These are phyloP conservation scores for Struthio camelus DNA, from an alignment of 2,113 vertebrate genomes.

Conservation along the genomic window DNA sequence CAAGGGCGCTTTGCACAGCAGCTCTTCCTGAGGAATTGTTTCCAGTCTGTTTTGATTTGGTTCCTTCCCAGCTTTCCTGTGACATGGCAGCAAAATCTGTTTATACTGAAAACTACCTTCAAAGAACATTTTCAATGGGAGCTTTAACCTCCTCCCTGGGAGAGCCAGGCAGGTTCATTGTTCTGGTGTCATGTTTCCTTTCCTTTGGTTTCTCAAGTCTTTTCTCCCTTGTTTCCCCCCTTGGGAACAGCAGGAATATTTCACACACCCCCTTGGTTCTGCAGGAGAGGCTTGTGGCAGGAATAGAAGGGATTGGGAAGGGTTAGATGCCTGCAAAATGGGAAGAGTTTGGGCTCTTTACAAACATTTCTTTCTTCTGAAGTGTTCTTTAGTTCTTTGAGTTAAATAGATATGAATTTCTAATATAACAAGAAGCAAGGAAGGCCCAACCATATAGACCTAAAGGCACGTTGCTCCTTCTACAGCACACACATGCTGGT, in stretches of 20 bases:
- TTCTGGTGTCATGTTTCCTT: conserved; percentile 67
- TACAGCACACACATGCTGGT: not conserved
- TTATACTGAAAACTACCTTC: conserved; percentile 64
- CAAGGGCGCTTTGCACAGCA: conserved; percentile 33
- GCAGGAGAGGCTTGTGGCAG: not conserved
- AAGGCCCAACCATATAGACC: not conserved
- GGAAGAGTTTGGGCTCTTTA: not conserved
- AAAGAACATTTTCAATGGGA: conserved; percentile 64
- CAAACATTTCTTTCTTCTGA: not conserved
- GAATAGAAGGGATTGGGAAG: conserved; percentile 9
- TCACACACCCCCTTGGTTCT: conserved; percentile 13
- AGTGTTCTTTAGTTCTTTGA: not conserved
- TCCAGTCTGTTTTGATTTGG: conserved; percentile 61
- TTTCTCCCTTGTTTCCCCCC: conserved; percentile 63
- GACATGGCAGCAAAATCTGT: conserved; percentile 65
- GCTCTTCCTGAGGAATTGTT: conserved; percentile 68
- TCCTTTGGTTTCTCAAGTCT: conserved; percentile 69
- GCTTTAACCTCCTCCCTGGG: conserved; percentile 59
- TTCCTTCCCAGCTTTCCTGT: conserved; percentile 72
- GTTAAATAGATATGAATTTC: not conserved
- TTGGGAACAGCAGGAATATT: conserved; percentile 54
- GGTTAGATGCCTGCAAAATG: not conserved
- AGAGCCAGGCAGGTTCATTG: conserved; percentile 63
- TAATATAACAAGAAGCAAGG: not conserved
- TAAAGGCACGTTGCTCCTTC: not conserved